These are phyloP conservation scores for Heliornis fulica DNA, from an alignment of 2,113 vertebrate genomes.

Conservation along the genomic window DNA sequence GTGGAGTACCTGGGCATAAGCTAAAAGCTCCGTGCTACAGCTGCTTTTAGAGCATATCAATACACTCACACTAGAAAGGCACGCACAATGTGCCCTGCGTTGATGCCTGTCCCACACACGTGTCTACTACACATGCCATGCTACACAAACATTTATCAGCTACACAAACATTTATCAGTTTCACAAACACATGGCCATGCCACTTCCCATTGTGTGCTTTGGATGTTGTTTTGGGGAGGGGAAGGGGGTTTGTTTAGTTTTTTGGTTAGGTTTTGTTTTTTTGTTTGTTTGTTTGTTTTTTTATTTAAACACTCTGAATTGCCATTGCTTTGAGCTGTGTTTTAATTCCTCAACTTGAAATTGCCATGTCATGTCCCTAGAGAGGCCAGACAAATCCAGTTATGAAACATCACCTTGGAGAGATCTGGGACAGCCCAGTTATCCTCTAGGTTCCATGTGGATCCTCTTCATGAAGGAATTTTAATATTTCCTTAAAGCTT, in stretches of 20 bases:
- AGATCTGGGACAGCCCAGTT: background rate
- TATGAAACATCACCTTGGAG: background rate
- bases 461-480: background rate
- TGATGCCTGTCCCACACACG: too few relatives aligned
- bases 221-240: too few relatives aligned
- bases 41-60: background rate
- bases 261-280: background rate
- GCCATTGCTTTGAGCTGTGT: background rate
- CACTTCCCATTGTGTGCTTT: background rate
- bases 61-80: background rate
- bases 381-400: background rate
- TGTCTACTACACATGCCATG: background rate
- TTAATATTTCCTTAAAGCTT: background rate
- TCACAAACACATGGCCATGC: background rate
- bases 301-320: background rate
- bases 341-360: background rate
- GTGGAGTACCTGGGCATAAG: background rate
- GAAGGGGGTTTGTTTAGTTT: too few relatives aligned
- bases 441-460: background rate
- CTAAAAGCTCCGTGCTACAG: background rate
- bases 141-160: background rate
- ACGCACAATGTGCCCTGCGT: background rate
- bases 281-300: background rate
- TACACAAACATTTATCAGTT: background rate
- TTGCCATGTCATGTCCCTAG: background rate